A percentile compares a stretch with the other conserved stretches of the same genome.
Evolutionary conservation across 23 tunicate species (phyloP).

Genomic region (Ciona savignyi): DNA sequence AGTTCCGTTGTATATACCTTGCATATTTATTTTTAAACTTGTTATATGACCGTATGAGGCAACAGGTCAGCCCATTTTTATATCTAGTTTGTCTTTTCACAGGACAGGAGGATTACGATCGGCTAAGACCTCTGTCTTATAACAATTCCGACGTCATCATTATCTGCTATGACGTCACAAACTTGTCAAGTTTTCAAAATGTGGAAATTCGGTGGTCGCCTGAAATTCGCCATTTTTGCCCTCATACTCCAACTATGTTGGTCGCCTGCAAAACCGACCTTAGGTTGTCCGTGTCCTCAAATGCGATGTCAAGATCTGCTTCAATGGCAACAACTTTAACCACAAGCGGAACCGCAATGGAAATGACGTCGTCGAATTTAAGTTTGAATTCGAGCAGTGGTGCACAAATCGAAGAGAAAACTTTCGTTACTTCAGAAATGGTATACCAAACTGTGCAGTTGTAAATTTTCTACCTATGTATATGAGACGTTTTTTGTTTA

Average conservation of each 20-base stretch:
- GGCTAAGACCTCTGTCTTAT: conserved; percentile 72
- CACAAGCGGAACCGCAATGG: neutral
- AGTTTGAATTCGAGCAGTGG: neutral
- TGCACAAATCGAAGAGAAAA: neutral
- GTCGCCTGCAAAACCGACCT: conserved; percentile 84
- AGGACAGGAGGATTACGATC: conserved; percentile 91
- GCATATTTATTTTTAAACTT: neutral
- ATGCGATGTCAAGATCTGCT: neutral
- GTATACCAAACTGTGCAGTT: neutral
- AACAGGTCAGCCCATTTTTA: no score
- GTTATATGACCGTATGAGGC: no score
- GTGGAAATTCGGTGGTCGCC: conserved; percentile 77
- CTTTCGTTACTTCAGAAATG: neutral
- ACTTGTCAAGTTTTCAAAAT: conserved; percentile 57
- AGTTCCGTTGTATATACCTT: neutral
- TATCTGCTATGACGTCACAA: conserved; percentile 76
- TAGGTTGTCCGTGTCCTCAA: conserved; percentile 4
- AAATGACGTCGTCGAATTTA: neutral
- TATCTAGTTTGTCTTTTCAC: neutral
- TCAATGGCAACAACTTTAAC: conserved; percentile 1
- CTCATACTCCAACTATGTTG: conserved; percentile 38
- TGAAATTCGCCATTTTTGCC: conserved; percentile 67
- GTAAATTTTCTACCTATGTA: no score
- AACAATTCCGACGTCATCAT: conserved; percentile 69
- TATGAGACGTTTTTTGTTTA: no score